phyloP scores from a whole-genome alignment of 2,113 vertebrate species.

The Melierax canorus region DNA sequence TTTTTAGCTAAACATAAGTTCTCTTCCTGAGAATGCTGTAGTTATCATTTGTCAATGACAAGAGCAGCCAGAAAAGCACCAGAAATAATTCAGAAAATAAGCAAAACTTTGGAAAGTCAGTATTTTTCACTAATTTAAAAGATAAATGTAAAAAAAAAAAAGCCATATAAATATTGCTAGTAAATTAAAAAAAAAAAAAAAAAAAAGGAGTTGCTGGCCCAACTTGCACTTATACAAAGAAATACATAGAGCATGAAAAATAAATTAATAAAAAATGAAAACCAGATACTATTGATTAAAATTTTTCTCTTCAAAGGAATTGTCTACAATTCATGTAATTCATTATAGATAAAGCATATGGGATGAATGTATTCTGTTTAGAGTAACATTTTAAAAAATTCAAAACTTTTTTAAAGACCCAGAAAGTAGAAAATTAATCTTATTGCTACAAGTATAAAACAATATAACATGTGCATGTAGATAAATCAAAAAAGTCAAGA shows the following conservation, averaged over 20 bases:
- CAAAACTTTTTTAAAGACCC: neutral
- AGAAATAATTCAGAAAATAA: neutral
- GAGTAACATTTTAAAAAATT: neutral
- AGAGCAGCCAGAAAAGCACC: neutral
- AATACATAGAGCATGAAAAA: neutral
- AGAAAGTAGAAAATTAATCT: neutral
- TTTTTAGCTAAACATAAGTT: neutral
- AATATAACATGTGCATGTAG: rapidly evolving
- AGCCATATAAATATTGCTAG: neutral
- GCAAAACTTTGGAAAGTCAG: neutral
- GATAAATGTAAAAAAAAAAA: neutral
- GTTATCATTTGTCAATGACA: neutral
- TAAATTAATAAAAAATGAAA: neutral
- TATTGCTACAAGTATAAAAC: neutral
- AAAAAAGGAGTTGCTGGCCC: neutral
- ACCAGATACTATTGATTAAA: neutral
- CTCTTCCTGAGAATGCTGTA: neutral
- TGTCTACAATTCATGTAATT: neutral
- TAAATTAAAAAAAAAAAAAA: neutral
- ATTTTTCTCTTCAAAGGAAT: neutral
- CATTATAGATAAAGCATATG: neutral
- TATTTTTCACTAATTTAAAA: neutral
- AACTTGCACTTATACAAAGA: neutral
- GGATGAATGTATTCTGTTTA: neutral
- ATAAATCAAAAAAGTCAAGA: neutral